Evolutionary conservation across 2,797 vertebrate species (phyloP), one percentile per base, ranked within the genome.

Genomic region (Mus minutoides): DNA sequence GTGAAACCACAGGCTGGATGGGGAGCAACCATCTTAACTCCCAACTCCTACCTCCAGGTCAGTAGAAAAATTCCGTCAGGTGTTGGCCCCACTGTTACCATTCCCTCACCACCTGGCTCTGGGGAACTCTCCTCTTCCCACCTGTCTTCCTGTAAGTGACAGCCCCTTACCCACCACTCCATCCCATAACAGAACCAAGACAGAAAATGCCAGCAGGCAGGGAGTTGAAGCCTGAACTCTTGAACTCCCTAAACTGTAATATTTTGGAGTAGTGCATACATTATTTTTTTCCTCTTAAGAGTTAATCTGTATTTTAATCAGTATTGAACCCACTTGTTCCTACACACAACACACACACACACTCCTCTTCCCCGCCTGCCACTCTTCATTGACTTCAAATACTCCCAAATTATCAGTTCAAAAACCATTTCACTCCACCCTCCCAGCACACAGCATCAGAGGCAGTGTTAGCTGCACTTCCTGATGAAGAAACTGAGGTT

Each of bases 261-360:
- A 91, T 62, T 67, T 75, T 10, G 69, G 77, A 64, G 34, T 69
- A 54, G 11, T 80, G 37, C 37, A 11, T 14, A 26, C 13, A 3
- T 91, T 31, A 46, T 31, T 76, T 82, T 43, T 79, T 82, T 69
- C 17, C 34, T 60, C 62, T 62, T 52, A 62, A 90, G 40, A 88
- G 29, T 83, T 0, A 49, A 37, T 58, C 67, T 26, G 10, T 26
- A 58, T 82, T 88, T 94, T 90, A 71, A 92, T 60, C 75, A 86
- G 54, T 88, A 58, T 90, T 75, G 69, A 90, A 93, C 82, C 90
- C 91, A 85, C 60, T 93, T 64, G 60, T 52, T 75, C 60, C 73
- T 71, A 86, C 76, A 69, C 10, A 67, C 11, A 87, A 56, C 24
- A 79, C 4, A 67, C 64, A 67, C 64, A 37, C 69, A 76, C 4